phyloP scores from a whole-genome alignment of 2,113 vertebrate genomes.

The Labrus mixtus region DNA sequence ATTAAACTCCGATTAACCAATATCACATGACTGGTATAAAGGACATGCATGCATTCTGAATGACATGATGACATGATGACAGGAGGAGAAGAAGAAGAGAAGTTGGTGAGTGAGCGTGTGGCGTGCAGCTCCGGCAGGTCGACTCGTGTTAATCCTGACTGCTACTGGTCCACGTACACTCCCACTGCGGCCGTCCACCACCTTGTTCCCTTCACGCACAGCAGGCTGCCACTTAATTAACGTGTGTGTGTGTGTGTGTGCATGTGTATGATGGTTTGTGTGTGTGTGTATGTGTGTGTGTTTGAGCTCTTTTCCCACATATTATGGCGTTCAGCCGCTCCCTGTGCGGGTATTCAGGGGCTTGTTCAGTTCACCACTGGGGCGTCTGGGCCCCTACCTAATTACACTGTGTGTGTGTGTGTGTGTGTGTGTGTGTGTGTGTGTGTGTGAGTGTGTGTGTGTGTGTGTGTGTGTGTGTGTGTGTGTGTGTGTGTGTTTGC shows the following conservation, averaged over 20 bases:
- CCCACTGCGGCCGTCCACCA: conserved; percentile 57
- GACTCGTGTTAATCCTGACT: conserved; percentile 60
- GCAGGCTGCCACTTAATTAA: conserved; percentile 70
- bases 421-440: conserved; percentile 42
- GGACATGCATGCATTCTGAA: no score
- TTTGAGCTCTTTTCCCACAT: conserved; percentile 35
- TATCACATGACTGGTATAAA: no score
- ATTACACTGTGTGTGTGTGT: conserved; percentile 66
- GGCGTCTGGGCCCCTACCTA: conserved; percentile 66
- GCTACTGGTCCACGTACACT: conserved; percentile 58
- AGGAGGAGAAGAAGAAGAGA: not conserved
- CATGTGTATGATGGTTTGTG: conserved; percentile 45
- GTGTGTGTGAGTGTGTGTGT: no score
- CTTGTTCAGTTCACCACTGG: conserved; percentile 75
- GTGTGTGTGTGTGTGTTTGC: conserved; percentile 12
- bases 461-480: no score
- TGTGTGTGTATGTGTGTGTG: conserved; percentile 37
- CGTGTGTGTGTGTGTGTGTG: conserved; percentile 31
- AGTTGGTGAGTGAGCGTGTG: not conserved
- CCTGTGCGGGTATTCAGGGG: conserved; percentile 67
- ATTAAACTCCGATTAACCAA: no score
- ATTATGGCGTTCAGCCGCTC: conserved; percentile 60
- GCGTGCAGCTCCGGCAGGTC: conserved; percentile 24
- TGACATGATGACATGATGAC: not conserved
- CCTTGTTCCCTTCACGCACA: conserved; percentile 63